phyloP scores from a whole-genome alignment of 2,888 invertebrate genomes.

The Noctua comes region DNA sequence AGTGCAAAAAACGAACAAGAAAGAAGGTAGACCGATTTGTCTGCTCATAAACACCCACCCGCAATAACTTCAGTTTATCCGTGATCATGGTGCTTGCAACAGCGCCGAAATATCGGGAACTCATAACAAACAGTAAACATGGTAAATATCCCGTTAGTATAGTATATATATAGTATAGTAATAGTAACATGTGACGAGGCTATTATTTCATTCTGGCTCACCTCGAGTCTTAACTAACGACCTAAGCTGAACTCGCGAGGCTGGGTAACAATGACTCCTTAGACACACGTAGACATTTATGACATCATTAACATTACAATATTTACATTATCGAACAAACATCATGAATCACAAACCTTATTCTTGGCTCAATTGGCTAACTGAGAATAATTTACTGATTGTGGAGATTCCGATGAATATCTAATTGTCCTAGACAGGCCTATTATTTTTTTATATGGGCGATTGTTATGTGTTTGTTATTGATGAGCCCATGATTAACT shows the following conservation, averaged over 20 bases:
- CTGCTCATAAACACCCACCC: too few species aligned
- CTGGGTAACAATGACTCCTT: constrained; percentile 51
- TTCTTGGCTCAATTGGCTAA: constrained; percentile 37
- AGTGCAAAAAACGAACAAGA: too few species aligned
- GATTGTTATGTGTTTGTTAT: constrained; percentile 37
- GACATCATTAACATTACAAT: constrained; percentile 71
- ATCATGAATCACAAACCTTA: constrained; percentile 63
- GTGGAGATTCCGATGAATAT: constrained; percentile 20
- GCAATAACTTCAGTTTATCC: too few species aligned
- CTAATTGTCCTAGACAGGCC: background rate
- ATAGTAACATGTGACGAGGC: background rate
- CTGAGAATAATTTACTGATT: constrained; percentile 33
- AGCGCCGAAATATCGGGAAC: too few species aligned
- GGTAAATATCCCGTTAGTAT: too few species aligned
- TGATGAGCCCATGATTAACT: background rate
- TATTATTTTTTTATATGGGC: background rate
- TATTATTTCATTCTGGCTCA: background rate
- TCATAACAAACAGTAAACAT: too few species aligned
- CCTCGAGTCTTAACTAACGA: constrained; percentile 7
- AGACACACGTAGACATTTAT: constrained; percentile 45
- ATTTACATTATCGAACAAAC: constrained; percentile 62
- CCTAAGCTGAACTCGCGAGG: constrained; percentile 5
- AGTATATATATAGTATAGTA: too few species aligned
- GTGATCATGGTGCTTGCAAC: too few species aligned
- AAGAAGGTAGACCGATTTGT: too few species aligned